These are phyloP conservation scores for Rhinichthys klamathensis DNA, from an alignment of 2,113 vertebrate genomes.

Conservation along the genomic window DNA sequence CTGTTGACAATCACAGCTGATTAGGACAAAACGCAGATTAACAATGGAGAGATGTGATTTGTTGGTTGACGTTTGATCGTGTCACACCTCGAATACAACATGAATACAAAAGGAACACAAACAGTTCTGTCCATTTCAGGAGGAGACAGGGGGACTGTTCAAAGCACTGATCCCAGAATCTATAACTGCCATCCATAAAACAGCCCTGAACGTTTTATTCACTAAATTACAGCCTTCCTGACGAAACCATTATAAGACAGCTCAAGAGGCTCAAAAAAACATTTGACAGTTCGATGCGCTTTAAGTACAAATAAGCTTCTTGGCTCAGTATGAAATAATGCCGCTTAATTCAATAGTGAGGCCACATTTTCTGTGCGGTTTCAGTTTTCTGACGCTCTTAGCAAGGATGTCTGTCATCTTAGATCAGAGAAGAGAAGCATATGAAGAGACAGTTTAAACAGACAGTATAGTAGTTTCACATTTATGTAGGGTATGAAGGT, in stretches of 20 bases:
- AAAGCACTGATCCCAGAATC: slow-evolving; percentile 47
- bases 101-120: not conserved
- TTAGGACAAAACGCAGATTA: not conserved
- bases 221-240: slow-evolving; percentile 21
- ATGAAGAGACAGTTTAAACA: not conserved
- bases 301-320: slow-evolving; percentile 45
- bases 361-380: not conserved
- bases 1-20: not conserved
- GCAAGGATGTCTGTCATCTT: slow-evolving; percentile 1
- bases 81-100: not conserved
- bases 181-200: slow-evolving; percentile 36
- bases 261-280: slow-evolving; percentile 14
- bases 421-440: slow-evolving; percentile 11
- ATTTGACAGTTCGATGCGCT: slow-evolving; percentile 23
- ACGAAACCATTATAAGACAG: slow-evolving; percentile 41
- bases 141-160: not conserved
- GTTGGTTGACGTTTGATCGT: not conserved
- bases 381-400: slow-evolving; percentile 20
- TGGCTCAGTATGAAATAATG: slow-evolving; percentile 35
- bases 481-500: not conserved
- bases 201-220: slow-evolving; percentile 34
- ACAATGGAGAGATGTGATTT: not conserved
- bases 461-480: not conserved
- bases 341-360: not conserved
- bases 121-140: not conserved